A percentile compares a stretch with the other conserved stretches of the same genome.
Evolutionary conservation across 2,113 vertebrate genomes (phyloP).

Genomic region (Silurus asotus): DNA sequence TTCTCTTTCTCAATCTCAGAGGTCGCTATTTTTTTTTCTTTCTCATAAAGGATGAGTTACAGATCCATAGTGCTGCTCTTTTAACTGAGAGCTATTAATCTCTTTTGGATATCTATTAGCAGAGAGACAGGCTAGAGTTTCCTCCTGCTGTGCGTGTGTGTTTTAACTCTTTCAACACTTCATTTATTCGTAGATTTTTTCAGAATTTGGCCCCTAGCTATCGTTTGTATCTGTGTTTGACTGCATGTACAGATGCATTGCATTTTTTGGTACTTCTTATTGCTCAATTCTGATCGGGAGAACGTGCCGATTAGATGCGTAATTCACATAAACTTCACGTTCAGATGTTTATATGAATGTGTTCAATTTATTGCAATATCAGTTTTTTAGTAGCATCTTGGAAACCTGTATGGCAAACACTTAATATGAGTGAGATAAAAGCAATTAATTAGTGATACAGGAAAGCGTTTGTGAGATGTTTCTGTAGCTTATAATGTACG

Average conservation of each 20-base stretch:
- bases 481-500: neutral
- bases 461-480: neutral
- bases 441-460: neutral
- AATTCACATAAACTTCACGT: neutral
- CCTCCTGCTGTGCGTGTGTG: constrained; percentile 38
- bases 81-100: constrained; percentile 50
- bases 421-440: neutral
- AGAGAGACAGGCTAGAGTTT: constrained; percentile 48
- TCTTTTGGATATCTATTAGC: constrained; percentile 44
- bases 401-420: neutral
- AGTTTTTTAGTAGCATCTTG: neutral
- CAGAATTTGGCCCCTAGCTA: neutral
- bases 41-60: constrained; percentile 50
- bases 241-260: neutral
- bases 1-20: constrained; percentile 20
- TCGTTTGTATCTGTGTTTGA: neutral
- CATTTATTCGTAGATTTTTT: constrained; percentile 21
- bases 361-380: neutral
- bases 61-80: constrained; percentile 42
- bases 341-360: neutral
- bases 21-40: constrained; percentile 13
- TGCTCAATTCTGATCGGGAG: neutral
- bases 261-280: neutral
- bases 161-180: constrained; percentile 49
- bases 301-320: neutral